phyloP scores from a whole-genome alignment of 2,797 vertebrate genomes.

The Periophthalmus magnuspinnatus region DNA sequence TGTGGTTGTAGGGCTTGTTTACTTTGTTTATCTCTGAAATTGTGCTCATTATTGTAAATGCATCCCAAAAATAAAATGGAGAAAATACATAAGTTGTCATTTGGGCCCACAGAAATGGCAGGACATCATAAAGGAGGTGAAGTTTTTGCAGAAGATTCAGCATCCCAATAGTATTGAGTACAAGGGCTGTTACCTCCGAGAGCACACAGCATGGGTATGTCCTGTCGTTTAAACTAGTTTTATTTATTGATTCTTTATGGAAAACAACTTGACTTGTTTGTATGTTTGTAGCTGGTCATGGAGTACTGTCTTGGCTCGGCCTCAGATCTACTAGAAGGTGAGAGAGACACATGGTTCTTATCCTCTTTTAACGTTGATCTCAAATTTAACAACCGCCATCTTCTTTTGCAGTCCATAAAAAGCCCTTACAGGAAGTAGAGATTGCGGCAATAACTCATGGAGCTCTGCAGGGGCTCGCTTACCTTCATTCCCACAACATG shows the following conservation, averaged over 20 bases:
- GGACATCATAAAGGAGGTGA: slow-evolving; percentile 99
- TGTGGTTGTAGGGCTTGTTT: too few species aligned
- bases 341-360: slow-evolving; percentile 16
- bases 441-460: slow-evolving; percentile 99
- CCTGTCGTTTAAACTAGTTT: neutral
- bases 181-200: slow-evolving; percentile 98
- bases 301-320: slow-evolving; percentile 98
- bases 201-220: slow-evolving; percentile 97
- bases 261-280: neutral
- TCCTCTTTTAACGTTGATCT: neutral
- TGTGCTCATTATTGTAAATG: too few species aligned
- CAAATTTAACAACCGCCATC: neutral
- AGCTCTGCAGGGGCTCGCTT: slow-evolving; percentile 97
- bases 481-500: slow-evolving; percentile 99
- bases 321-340: slow-evolving; percentile 97
- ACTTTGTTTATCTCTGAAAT: too few species aligned
- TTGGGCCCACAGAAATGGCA: slow-evolving; percentile 91
- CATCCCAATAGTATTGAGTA: slow-evolving; percentile 99
- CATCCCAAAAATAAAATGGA: neutral
- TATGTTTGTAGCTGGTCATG: slow-evolving; percentile 88
- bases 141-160: slow-evolving; percentile 95
- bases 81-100: neutral
- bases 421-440: slow-evolving; percentile 97
- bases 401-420: slow-evolving; percentile 91
- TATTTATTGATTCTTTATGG: neutral